A percentile compares a stretch with the other conserved stretches of the same genome.
Evolutionary conservation across 2,888 invertebrate species (phyloP).

Genomic region (Clistopyga incitator): DNA sequence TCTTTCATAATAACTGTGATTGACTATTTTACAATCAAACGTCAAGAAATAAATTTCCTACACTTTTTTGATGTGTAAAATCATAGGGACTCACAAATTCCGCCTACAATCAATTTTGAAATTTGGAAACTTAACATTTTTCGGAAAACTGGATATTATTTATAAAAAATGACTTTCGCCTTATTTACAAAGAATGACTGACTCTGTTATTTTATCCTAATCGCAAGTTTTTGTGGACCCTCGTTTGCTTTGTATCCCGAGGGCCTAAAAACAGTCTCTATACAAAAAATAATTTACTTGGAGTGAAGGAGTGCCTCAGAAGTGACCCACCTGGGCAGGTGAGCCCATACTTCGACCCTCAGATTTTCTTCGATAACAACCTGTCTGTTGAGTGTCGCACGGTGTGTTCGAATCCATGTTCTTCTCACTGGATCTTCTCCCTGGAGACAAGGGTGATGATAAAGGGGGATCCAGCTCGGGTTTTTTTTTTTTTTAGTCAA

Average conservation of each 20-base stretch:
- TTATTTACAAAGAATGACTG: too few relatives aligned
- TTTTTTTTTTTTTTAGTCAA: slow-evolving; percentile 22
- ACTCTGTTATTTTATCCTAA: not conserved
- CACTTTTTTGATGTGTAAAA: too few relatives aligned
- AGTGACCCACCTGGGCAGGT: slow-evolving; percentile 39
- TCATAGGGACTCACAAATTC: too few relatives aligned
- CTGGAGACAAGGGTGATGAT: not conserved
- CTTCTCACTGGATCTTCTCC: slow-evolving; percentile 44
- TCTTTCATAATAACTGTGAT: too few relatives aligned
- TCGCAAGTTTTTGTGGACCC: not conserved
- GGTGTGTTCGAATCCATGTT: slow-evolving; percentile 49
- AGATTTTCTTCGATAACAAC: slow-evolving; percentile 41
- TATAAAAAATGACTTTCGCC: not conserved
- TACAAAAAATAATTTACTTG: slow-evolving; percentile 23
- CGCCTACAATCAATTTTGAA: too few relatives aligned
- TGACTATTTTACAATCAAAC: too few relatives aligned
- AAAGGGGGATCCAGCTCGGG: slow-evolving; percentile 27
- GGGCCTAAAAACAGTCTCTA: not conserved
- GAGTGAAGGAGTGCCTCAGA: not conserved
- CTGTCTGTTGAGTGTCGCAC: slow-evolving; percentile 37
- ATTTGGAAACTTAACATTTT: too few relatives aligned
- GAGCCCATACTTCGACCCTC: slow-evolving; percentile 23
- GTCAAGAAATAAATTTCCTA: too few relatives aligned
- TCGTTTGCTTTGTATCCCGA: not conserved
- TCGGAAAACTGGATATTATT: not conserved